Conservation (phyloP, 2,113 vertebrate species). For the Nematolebias whitei region DNA sequence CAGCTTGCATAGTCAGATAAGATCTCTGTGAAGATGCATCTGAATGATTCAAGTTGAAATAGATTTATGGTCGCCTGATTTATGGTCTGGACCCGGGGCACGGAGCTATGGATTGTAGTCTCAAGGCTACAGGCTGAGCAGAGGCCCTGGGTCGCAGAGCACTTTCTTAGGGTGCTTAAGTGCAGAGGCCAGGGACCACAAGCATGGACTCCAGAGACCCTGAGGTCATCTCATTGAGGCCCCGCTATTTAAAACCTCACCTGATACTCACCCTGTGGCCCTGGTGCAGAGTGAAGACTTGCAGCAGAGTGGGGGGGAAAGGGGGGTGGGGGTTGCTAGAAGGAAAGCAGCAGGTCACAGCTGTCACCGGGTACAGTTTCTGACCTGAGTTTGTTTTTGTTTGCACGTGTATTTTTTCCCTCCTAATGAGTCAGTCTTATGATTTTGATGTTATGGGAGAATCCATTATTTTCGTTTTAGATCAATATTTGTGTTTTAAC, state of each 20-base stretch:
- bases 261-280: slow-evolving; percentile 80
- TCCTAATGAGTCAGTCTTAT: neutral
- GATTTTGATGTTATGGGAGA: neutral
- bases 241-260: slow-evolving; percentile 80
- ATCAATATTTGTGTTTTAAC: slow-evolving; percentile 10
- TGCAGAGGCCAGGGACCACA: slow-evolving; percentile 68
- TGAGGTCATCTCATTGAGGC: slow-evolving; percentile 74
- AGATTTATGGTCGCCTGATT: slow-evolving; percentile 40
- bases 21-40: slow-evolving; percentile 10
- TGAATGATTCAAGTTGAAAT: slow-evolving; percentile 40
- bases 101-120: slow-evolving; percentile 34
- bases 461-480: neutral
- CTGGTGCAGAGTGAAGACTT: slow-evolving; percentile 77
- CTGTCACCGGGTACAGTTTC: slow-evolving; percentile 62
- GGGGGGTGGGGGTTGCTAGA: slow-evolving; percentile 4
- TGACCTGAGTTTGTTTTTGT: slow-evolving; percentile 12
- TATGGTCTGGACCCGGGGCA: slow-evolving; percentile 30
- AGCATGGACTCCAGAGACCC: slow-evolving; percentile 68
- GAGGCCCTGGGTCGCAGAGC: slow-evolving; percentile 38
- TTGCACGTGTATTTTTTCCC: neutral
- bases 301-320: slow-evolving; percentile 63
- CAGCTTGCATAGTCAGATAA: slow-evolving; percentile 5
- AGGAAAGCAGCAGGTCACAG: slow-evolving; percentile 53
- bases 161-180: slow-evolving; percentile 58
- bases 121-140: slow-evolving; percentile 47